phyloP scores from a whole-genome alignment of 1,140 invertebrate species.

The Drosophila aff. region DNA sequence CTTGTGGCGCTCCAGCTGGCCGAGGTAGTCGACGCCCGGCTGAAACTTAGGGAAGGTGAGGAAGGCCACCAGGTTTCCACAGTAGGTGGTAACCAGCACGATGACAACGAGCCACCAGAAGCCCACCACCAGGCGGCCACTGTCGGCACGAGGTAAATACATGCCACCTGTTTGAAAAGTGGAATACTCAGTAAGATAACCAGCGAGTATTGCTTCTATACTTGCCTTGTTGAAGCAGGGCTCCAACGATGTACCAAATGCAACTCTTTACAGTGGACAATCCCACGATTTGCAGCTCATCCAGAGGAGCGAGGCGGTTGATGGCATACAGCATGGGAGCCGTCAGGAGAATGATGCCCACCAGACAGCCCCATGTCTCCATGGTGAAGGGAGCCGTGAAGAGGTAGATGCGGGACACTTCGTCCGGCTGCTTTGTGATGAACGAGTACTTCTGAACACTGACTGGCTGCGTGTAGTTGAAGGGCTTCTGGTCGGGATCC shows the following conservation, averaged over 20 bases:
- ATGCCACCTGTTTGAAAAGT: constrained; percentile 89
- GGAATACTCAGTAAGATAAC: neutral
- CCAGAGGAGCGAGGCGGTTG: constrained; percentile 90
- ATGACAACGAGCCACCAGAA: constrained; percentile 97
- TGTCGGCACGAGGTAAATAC: constrained; percentile 93
- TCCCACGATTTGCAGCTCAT: constrained; percentile 88
- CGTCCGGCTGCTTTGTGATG: constrained; percentile 90
- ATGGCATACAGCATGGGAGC: constrained; percentile 92
- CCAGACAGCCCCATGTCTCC: constrained; percentile 93
- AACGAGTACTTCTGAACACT: constrained; percentile 92
- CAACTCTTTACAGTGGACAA: constrained; percentile 91
- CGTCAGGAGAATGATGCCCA: constrained; percentile 89
- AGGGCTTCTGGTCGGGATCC: constrained; percentile 86
- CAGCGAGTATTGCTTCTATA: neutral
- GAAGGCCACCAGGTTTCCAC: constrained; percentile 96
- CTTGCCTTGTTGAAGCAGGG: constrained; percentile 95
- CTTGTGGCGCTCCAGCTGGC: constrained; percentile 89
- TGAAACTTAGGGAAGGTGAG: constrained; percentile 96
- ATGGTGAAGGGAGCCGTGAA: constrained; percentile 94
- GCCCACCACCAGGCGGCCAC: constrained; percentile 94
- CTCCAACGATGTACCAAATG: constrained; percentile 96
- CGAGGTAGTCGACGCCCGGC: constrained; percentile 90
- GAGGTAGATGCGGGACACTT: constrained; percentile 91
- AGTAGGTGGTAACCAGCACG: constrained; percentile 96
- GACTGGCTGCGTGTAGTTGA: constrained; percentile 93